These are phyloP conservation scores for Drosophila greeni DNA, from an alignment of 2,888 invertebrate species.

Conservation along the genomic window DNA sequence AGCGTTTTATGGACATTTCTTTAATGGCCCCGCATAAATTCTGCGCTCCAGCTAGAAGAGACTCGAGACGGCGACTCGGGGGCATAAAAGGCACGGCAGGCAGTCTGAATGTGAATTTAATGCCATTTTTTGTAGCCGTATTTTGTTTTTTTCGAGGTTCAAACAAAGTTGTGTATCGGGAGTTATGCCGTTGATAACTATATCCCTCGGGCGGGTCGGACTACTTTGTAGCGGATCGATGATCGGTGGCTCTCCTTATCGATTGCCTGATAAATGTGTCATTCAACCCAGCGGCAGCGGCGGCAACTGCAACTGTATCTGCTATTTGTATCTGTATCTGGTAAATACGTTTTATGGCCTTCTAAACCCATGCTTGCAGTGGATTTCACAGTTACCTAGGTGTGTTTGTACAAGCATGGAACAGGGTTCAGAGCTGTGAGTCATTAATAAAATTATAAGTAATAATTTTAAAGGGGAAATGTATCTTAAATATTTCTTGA, in stretches of 20 bases:
- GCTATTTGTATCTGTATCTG: constrained; percentile 50
- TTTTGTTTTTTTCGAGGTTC: constrained; percentile 18
- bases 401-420: constrained; percentile 54
- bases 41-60: constrained; percentile 18
- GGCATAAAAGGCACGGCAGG: constrained; percentile 59
- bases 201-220: constrained; percentile 46
- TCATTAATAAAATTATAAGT: background rate
- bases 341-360: constrained; percentile 62
- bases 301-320: constrained; percentile 19
- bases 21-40: constrained; percentile 66
- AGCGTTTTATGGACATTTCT: constrained; percentile 65
- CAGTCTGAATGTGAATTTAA: constrained; percentile 67
- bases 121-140: constrained; percentile 33
- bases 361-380: constrained; percentile 56
- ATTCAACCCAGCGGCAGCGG: constrained; percentile 30
- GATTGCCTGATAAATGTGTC: constrained; percentile 66
- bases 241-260: constrained; percentile 54
- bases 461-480: background rate
- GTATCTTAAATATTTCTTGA: background rate
- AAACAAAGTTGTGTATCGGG: constrained; percentile 66
- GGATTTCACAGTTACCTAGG: constrained; percentile 14
- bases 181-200: constrained; percentile 59
- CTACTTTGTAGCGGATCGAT: constrained; percentile 59
- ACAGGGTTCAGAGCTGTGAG: background rate
- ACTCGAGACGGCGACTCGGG: background rate